These are phyloP conservation scores for Pterophyllum scalare DNA, from an alignment of 2,113 vertebrate genomes.

Conservation along the genomic window DNA sequence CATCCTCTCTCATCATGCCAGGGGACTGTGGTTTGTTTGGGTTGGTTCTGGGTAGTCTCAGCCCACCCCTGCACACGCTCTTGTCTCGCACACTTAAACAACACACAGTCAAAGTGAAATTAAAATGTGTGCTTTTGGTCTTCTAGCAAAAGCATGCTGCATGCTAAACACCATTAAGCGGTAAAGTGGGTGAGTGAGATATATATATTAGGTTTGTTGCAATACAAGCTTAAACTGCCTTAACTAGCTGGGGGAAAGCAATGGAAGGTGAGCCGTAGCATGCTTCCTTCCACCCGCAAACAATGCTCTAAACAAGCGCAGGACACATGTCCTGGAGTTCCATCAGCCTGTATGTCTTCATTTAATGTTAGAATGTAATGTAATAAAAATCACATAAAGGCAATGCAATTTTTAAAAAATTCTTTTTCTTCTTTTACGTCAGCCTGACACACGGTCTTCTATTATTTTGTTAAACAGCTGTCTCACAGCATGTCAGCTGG, in stretches of 20 bases:
- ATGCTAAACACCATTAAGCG: neutral
- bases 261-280: conserved; percentile 24
- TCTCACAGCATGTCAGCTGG: neutral
- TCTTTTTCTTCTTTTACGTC: neutral
- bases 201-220: neutral
- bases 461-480: neutral
- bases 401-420: neutral
- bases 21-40: conserved; percentile 77
- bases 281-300: conserved; percentile 40
- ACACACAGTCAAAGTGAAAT: neutral
- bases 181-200: neutral
- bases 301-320: neutral
- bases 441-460: neutral
- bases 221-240: neutral
- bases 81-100: neutral
- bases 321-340: neutral
- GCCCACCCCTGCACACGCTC: conserved; percentile 38
- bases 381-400: neutral
- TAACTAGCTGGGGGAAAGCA: neutral
- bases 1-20: conserved; percentile 53
- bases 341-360: neutral
- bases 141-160: neutral
- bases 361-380: neutral
- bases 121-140: neutral
- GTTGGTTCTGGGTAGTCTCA: conserved; percentile 65